Percentiles rank a stretch among this genome's conserved stretches.
These are phyloP conservation scores for Amblyornis subalaris DNA, from an alignment of 2,113 vertebrate species.

Conservation along the genomic window DNA sequence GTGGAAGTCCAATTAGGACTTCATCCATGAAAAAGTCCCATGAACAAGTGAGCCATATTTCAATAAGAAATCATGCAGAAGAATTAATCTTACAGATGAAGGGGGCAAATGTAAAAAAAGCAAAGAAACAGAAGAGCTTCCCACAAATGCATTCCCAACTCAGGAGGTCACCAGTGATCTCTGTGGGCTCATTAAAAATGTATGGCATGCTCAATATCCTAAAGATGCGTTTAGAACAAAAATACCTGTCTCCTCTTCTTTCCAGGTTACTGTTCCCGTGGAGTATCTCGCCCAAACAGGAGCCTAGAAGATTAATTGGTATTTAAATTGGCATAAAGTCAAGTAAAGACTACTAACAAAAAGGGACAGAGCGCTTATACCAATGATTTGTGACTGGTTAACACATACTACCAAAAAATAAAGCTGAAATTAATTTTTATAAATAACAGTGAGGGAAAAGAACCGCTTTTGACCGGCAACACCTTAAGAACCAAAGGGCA, in stretches of 20 bases:
- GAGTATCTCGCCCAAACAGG: neutral
- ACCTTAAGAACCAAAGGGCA: neutral
- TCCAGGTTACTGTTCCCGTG: neutral
- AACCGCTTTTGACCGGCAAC: neutral
- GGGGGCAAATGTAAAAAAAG: rapidly evolving
- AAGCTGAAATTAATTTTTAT: rapidly evolving
- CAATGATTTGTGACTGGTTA: neutral
- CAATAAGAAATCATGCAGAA: neutral
- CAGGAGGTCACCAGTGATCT: rapidly evolving
- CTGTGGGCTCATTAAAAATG: neutral
- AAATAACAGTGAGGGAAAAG: rapidly evolving
- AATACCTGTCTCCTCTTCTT: neutral
- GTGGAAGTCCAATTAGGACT: neutral
- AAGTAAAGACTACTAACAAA: neutral
- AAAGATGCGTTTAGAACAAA: neutral
- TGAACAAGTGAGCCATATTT: neutral
- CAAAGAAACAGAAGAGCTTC: neutral
- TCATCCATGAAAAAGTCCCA: neutral
- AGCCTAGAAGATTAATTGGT: neutral
- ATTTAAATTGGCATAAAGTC: neutral
- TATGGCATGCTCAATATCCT: rapidly evolving
- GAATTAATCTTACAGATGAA: neutral
- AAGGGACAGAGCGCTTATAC: neutral
- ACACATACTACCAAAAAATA: rapidly evolving
- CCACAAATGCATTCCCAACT: neutral